Base-by-base conservation (phyloP, 2,888 invertebrate genomes). In the Drosophila monieri region DNA sequence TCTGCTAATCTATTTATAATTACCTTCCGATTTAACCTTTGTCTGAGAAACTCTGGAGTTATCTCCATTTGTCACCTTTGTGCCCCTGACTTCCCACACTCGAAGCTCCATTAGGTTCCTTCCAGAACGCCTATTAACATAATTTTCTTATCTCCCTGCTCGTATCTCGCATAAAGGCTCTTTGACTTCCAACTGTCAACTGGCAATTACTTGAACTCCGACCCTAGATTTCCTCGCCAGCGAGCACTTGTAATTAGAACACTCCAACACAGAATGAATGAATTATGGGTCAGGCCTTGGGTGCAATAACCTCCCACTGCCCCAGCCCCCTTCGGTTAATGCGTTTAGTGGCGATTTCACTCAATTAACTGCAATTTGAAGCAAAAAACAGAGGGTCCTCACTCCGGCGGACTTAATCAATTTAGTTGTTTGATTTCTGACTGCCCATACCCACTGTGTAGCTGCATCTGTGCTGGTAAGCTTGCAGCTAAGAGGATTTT, bases 391-490 rank as follows among this genome's bases (percentile, higher is more conserved):
- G 44, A 55, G 32, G 25, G 30, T 47, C 55, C 64, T 52, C 43
- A 68, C 48, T 67, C 39, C 14, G 64, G 64, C 71, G 49, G 65
- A 46, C 57, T 80, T 81, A 81, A 81, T 81, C 80, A 81, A 81
- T 81, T 81, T 81, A 80, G 80, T 75, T 80, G 78, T 60, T 83
- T 86, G 87, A 84, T 77, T 86, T 80, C 65, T 72, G 56, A 73
- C 80, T 80, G 80, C 70, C 64, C 79, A 67, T 35, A 41, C 32
- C 15, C 52, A 59, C 46, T 41, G 25, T 23, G 47, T 32, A 49
- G 23, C 25, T 37, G 32, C 27, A 30, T n/a, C 21, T n/a, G 35
- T 6, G 27, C 6, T 35, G 9, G 30, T 43, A 55, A 39, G 37
- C 55, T 27, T 9, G 27, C 46, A 35, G 54, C 39, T 56, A 49